phyloP scores from a whole-genome alignment of 2,797 vertebrate species.

The Argya squamiceps region DNA sequence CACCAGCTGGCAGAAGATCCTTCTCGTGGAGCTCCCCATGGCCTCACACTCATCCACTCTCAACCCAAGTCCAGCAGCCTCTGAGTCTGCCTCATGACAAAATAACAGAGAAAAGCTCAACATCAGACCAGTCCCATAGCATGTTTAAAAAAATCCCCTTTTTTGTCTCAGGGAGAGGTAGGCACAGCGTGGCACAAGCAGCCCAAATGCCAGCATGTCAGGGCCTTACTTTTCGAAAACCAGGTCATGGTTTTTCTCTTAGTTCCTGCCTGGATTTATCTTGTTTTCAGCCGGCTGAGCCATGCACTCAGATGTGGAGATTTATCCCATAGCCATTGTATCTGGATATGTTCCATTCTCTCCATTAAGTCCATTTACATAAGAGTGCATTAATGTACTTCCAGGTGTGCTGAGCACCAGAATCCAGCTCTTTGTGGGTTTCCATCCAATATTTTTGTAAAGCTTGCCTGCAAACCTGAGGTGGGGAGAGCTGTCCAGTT shows the following conservation, averaged over 20 bases:
- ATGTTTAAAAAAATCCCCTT: too few species aligned
- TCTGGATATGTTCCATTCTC: slow-evolving; percentile 36
- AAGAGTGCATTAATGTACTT: neutral
- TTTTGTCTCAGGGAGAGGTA: neutral
- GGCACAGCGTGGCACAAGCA: accelerated
- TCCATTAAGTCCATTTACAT: slow-evolving; percentile 25
- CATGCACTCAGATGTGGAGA: neutral
- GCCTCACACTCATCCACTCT: neutral
- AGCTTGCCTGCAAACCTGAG: neutral
- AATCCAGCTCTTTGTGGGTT: neutral
- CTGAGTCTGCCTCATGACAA: neutral
- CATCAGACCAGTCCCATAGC: neutral
- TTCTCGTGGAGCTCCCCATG: too few species aligned
- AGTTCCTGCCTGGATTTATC: neutral
- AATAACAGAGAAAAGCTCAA: neutral
- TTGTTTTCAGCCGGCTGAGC: neutral
- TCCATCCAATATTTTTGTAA: neutral
- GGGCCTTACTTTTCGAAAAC: neutral
- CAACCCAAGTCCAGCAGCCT: accelerated
- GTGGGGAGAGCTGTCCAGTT: slow-evolving; percentile 1
- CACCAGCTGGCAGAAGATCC: neutral
- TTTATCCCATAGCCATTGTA: neutral
- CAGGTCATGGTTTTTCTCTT: neutral
- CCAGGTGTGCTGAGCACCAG: neutral
- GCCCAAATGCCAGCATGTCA: neutral